phyloP scores from a whole-genome alignment of 2,888 invertebrate species.

The Parthenolecanium corni region DNA sequence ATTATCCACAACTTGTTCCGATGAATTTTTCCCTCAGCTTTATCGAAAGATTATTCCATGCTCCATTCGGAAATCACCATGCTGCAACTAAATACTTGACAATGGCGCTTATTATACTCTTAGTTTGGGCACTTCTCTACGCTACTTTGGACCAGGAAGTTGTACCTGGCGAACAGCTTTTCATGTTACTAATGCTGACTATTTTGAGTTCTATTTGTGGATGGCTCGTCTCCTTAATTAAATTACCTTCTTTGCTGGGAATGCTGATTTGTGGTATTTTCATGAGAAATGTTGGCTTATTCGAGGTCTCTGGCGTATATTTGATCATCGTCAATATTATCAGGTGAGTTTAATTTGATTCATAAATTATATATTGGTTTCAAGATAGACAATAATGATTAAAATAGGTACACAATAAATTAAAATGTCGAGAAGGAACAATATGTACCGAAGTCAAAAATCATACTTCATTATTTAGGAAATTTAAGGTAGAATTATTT shows the following conservation, averaged over 20 bases:
- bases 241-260: conserved; percentile 48
- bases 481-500: no score
- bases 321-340: background rate
- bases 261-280: conserved; percentile 50
- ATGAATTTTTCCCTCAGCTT: no score
- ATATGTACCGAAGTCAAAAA: no score
- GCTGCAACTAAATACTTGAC: conserved; percentile 1
- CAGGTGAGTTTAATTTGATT: background rate
- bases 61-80: background rate
- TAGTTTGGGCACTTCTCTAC: conserved; percentile 33
- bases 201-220: conserved; percentile 34
- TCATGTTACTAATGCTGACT: conserved; percentile 33
- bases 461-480: no score
- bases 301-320: conserved; percentile 36
- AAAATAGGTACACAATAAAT: no score
- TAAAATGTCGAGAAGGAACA: no score
- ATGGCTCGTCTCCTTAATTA: conserved; percentile 31
- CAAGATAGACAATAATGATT: no score
- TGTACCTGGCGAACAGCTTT: conserved; percentile 33
- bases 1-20: no score
- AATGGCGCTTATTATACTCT: background rate
- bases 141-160: conserved; percentile 33
- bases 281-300: conserved; percentile 42
- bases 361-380: no score
- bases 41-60: background rate